Conservation (phyloP, 1,140 invertebrate genomes). For the Rhizoglyphus robini region DNA sequence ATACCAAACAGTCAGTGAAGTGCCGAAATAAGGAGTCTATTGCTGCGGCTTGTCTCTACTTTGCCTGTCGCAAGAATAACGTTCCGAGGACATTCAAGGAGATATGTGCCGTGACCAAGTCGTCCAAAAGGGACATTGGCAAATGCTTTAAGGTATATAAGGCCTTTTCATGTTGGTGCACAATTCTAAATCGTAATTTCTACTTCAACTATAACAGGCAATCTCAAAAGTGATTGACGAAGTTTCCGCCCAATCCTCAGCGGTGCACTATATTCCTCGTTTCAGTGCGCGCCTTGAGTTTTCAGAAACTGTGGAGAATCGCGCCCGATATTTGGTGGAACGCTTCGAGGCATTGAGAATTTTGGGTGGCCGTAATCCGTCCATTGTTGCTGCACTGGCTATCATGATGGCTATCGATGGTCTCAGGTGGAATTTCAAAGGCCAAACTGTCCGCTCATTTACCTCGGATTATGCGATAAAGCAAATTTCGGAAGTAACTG, state of each 20-base stretch:
- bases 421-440: too few relatives aligned
- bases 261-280: too few relatives aligned
- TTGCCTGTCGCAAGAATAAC: too few relatives aligned
- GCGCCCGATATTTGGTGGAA: not conserved
- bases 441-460: too few relatives aligned
- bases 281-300: too few relatives aligned
- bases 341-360: not conserved
- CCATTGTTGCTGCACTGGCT: not conserved
- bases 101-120: constrained; percentile 20
- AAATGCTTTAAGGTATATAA: too few relatives aligned
- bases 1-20: constrained; percentile 91
- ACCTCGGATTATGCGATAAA: too few relatives aligned
- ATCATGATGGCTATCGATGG: not conserved
- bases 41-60: too few relatives aligned
- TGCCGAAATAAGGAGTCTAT: constrained; percentile 69
- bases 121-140: constrained; percentile 93
- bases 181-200: not conserved
- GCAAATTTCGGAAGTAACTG: too few relatives aligned
- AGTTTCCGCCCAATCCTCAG: too few relatives aligned
- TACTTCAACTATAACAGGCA: not conserved
- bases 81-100: too few relatives aligned
- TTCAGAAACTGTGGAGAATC: not conserved
- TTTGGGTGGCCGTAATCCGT: not conserved
- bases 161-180: constrained; percentile 54
- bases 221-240: not conserved